Conservation (phyloP, 2,113 vertebrate genomes). For the Coptodon bakossiorum region DNA sequence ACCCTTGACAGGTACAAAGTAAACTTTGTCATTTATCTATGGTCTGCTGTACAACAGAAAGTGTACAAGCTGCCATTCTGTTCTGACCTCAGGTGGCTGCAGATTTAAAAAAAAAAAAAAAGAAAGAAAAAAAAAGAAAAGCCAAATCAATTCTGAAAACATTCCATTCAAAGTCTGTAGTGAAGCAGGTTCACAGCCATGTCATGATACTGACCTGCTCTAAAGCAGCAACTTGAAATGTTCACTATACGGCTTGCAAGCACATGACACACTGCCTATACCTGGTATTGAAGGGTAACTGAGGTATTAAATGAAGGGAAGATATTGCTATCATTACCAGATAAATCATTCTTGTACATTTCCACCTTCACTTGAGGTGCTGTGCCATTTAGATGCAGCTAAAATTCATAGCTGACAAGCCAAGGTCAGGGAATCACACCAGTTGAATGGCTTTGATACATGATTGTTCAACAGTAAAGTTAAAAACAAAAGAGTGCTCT, state of each 20-base stretch:
- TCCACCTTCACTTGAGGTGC: constrained; percentile 38
- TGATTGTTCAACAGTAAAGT: constrained; percentile 42
- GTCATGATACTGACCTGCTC: constrained; percentile 4
- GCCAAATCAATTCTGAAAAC: constrained; percentile 7
- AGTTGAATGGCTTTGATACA: constrained; percentile 60
- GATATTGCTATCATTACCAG: constrained; percentile 54
- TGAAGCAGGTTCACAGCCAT: background rate
- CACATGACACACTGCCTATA: background rate
- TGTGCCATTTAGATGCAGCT: constrained; percentile 22
- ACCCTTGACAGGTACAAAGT: background rate
- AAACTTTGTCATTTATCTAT: background rate
- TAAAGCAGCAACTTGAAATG: constrained; percentile 33
- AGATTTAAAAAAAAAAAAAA: background rate
- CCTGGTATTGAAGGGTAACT: background rate
- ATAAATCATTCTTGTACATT: constrained; percentile 11
- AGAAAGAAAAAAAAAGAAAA: background rate
- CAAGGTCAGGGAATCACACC: constrained; percentile 19
- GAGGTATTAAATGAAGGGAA: constrained; percentile 42
- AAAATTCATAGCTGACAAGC: constrained; percentile 5
- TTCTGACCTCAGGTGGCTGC: background rate
- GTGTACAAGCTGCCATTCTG: constrained; percentile 4
- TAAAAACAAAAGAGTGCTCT: constrained; percentile 42
- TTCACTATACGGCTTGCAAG: constrained; percentile 3
- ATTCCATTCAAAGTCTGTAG: constrained; percentile 9
- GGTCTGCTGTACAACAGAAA: background rate